Percentiles rank a stretch among this genome's conserved stretches.
Conservation (phyloP, 2,888 invertebrate species). For the Dorcus parallelipipedus region DNA sequence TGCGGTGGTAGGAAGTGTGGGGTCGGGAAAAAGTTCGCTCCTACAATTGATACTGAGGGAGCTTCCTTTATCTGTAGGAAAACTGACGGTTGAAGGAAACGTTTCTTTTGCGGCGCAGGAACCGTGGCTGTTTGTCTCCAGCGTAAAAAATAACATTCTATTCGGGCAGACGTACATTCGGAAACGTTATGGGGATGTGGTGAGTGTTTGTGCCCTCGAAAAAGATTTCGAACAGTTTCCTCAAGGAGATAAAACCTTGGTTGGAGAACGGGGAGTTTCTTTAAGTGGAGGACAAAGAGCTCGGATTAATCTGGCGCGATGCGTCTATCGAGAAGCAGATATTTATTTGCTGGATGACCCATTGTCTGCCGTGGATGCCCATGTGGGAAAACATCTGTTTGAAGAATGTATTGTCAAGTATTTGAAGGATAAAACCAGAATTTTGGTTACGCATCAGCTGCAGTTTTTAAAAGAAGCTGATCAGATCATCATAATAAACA, state of each 20-base stretch:
- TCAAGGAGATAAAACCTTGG: constrained; percentile 68
- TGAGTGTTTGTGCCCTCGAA: constrained; percentile 61
- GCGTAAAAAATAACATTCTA: constrained; percentile 73
- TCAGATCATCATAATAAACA: constrained; percentile 61
- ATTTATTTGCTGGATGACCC: constrained; percentile 80
- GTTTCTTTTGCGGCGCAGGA: constrained; percentile 76
- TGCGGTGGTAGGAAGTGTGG: constrained; percentile 62
- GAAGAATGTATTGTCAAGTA: constrained; percentile 64
- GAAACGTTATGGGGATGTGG: constrained; percentile 49
- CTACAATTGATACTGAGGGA: constrained; percentile 71
- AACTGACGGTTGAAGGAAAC: constrained; percentile 58
- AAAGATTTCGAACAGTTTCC: constrained; percentile 69
- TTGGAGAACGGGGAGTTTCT: constrained; percentile 74
- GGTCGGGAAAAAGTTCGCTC: constrained; percentile 66
- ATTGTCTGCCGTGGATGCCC: constrained; percentile 73
- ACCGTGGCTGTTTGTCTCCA: constrained; percentile 72
- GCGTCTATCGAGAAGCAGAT: constrained; percentile 73
- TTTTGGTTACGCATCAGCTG: constrained; percentile 81
- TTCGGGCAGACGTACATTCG: constrained; percentile 66
- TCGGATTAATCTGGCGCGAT: constrained; percentile 71
- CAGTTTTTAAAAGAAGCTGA: constrained; percentile 70
- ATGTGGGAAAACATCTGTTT: constrained; percentile 73
- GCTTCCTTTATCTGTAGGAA: constrained; percentile 60
- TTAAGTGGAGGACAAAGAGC: constrained; percentile 81
- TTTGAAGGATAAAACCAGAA: constrained; percentile 60